phyloP scores from a whole-genome alignment of 2,888 invertebrate species.

The Acanthopleura granulata region DNA sequence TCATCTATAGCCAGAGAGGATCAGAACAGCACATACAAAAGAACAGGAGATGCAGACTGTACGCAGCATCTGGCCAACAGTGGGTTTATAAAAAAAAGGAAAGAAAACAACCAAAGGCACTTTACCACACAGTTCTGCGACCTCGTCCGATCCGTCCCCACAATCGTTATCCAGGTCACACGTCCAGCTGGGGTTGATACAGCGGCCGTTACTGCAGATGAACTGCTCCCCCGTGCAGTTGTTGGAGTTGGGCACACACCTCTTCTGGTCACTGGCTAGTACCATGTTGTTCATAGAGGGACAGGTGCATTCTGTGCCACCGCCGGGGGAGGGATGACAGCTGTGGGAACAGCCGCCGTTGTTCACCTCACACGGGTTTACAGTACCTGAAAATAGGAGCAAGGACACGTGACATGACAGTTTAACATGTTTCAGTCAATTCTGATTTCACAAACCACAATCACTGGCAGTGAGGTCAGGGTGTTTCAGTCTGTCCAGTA shows the following conservation, averaged over 20 bases:
- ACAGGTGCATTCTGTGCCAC: conserved; percentile 81
- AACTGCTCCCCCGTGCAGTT: conserved; percentile 76
- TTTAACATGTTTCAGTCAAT: too few relatives aligned
- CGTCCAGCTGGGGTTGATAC: conserved; percentile 93
- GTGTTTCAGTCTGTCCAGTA: too few relatives aligned
- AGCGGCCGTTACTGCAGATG: conserved; percentile 92
- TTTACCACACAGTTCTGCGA: conserved; percentile 58
- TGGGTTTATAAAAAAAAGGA: too few relatives aligned
- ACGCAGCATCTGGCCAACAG: too few relatives aligned
- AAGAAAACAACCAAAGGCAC: too few relatives aligned
- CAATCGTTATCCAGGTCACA: conserved; percentile 85
- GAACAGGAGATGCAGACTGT: too few relatives aligned
- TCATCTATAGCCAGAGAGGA: too few relatives aligned
- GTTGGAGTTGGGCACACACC: conserved; percentile 85
- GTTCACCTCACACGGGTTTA: conserved; percentile 80
- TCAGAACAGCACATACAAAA: too few relatives aligned
- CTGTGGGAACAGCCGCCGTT: conserved; percentile 94
- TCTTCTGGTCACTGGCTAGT: conserved; percentile 90
- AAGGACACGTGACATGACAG: too few relatives aligned
- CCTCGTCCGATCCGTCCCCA: conserved; percentile 61
- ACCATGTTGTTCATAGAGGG: conserved; percentile 83
- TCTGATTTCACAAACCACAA: too few relatives aligned
- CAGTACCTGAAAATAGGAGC: conserved; percentile 39
- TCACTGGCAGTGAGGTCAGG: too few relatives aligned
- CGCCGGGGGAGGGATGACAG: conserved; percentile 90